phyloP scores from a whole-genome alignment of 2,113 vertebrate species.

The Bufo bufo region DNA sequence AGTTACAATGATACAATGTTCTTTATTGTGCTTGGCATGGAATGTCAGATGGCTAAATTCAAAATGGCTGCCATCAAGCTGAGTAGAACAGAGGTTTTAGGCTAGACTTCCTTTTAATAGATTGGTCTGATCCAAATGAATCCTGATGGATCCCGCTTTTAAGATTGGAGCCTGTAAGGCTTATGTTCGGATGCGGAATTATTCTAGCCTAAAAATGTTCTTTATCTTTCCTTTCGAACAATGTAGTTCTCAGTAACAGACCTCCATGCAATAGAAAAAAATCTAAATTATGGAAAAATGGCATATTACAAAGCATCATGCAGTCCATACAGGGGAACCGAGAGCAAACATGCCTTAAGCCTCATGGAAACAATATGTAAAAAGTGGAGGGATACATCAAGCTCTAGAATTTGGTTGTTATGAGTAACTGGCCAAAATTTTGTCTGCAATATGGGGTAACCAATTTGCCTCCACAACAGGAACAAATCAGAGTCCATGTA shows the following conservation, averaged over 20 bases:
- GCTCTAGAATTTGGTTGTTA: neutral
- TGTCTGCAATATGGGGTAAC: neutral
- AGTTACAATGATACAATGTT: neutral
- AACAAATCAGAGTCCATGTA: neutral
- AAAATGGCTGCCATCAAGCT: neutral
- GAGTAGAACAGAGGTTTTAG: neutral
- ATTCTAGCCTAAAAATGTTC: too few relatives aligned
- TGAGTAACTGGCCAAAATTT: too few relatives aligned
- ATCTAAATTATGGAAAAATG: neutral
- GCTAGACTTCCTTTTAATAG: neutral
- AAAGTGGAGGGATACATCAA: neutral
- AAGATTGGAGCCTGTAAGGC: too few relatives aligned
- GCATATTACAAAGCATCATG: neutral
- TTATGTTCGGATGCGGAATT: too few relatives aligned
- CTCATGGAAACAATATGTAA: neutral
- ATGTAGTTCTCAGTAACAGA: neutral
- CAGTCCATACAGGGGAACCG: neutral
- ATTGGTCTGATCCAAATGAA: neutral
- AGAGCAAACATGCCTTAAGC: neutral
- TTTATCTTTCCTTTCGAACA: neutral
- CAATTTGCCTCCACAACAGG: neutral
- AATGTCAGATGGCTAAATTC: neutral
- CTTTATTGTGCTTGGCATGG: neutral
- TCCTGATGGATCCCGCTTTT: neutral
- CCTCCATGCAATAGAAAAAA: neutral